These are phyloP conservation scores for Nothobranchius furzeri DNA, from an alignment of 2,113 vertebrate genomes.

Conservation along the genomic window DNA sequence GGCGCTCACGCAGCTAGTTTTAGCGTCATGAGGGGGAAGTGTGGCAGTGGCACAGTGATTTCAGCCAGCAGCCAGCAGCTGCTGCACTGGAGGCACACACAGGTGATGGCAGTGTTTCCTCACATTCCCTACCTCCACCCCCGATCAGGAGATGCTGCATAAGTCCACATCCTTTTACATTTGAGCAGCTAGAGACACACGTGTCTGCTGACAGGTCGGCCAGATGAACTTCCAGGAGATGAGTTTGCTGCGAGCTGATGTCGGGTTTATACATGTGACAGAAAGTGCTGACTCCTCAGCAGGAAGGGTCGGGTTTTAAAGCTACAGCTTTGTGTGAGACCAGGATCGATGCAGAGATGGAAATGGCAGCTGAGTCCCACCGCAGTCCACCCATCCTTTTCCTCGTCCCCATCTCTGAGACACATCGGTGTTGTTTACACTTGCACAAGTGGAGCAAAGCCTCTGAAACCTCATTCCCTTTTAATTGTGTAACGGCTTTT, in stretches of 20 bases:
- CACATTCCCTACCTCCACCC: background rate
- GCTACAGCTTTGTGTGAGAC: slow-evolving; percentile 22
- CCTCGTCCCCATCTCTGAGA: slow-evolving; percentile 24
- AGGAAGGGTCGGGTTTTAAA: background rate
- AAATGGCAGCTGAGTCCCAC: slow-evolving; percentile 35
- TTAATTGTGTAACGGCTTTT: too few relatives aligned
- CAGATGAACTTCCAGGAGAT: slow-evolving; percentile 7
- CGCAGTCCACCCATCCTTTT: slow-evolving; percentile 50
- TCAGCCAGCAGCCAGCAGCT: slow-evolving; percentile 52
- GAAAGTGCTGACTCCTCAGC: slow-evolving; percentile 50
- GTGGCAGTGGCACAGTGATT: slow-evolving; percentile 69
- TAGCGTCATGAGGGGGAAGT: slow-evolving; percentile 34
- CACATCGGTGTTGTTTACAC: slow-evolving; percentile 41
- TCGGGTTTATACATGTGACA: background rate
- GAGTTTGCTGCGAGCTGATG: slow-evolving; percentile 13
- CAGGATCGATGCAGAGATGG: slow-evolving; percentile 16
- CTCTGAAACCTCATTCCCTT: slow-evolving; percentile 27
- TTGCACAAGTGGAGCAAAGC: slow-evolving; percentile 32
- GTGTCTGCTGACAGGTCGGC: background rate
- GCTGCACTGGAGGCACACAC: slow-evolving; percentile 36
- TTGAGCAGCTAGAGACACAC: background rate
- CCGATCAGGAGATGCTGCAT: slow-evolving; percentile 3
- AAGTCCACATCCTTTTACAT: background rate
- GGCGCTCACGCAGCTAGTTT: slow-evolving; percentile 50
- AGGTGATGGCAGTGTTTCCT: slow-evolving; percentile 36